Evolutionary conservation across 2,113 vertebrate species (phyloP), one percentile per base, ranked within the genome.

Genomic region (Phalacrocorax pelagicus): DNA sequence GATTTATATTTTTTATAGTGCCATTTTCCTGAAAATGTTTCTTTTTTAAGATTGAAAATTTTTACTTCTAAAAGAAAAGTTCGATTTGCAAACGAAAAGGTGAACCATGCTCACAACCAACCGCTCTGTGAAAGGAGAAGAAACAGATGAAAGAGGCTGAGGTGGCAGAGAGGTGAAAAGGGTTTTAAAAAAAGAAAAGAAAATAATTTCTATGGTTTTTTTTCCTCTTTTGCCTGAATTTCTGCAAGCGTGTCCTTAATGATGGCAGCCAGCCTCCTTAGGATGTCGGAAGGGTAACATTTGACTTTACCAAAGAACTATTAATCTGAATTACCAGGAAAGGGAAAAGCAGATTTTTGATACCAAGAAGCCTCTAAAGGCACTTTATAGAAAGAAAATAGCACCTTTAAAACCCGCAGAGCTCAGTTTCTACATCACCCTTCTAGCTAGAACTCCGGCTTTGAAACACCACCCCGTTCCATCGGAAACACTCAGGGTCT

Each of bases 401-500:
- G 38, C 10, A 65, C 4, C 34, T 29, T 57, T 4, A 47, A 58
- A 75, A 16, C 0, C 2, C 26, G 11, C 52, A 82, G 36, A 63
- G 38, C 47, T 86, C 29, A 4, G 51, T 32, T 66, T 83, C 32
- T 27, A 21, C 44, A n/a, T 23, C 30, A 42, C 30, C 20, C 15
- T 49, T 44, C 10, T 13, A 16, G 27, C 30, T 15, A 1, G 1
- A 55, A 38, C 32, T 83, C 20, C 2, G 6, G 30, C 38, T 72
- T 72, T 65, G 55, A 57, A 61, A 38, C 8, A 22, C 0, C 32
- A 1, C 21, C 12, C 0, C 0, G 1, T 38, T 58, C 17, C 19
- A 16, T 15, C 4, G 0, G 2, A 9, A 63, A 34, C 0, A 0
- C 32, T 51, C 38, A 2, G 10, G 27, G 27, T 14, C 38, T 16